A percentile compares a stretch with the other conserved stretches of the same genome.
Conservation (phyloP, 2,113 vertebrate genomes). For the Centropus unirufus region DNA sequence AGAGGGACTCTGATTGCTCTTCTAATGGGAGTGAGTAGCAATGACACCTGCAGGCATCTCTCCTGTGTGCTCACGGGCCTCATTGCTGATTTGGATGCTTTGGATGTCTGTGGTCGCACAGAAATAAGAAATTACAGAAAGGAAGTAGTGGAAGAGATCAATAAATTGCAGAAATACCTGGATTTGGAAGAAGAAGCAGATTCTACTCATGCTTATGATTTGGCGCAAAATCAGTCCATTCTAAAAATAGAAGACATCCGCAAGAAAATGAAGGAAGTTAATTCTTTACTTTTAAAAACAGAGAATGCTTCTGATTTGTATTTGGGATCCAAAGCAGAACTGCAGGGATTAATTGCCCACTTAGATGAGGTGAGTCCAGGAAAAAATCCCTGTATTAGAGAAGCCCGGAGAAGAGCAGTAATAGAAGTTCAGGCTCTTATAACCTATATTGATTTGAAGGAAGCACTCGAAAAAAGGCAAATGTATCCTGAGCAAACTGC, state of each 20-base stretch:
- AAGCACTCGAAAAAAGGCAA: conserved; percentile 81
- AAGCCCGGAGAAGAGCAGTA: conserved; percentile 91
- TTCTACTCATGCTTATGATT: conserved; percentile 85
- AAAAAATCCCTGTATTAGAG: conserved; percentile 94
- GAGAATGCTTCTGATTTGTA: conserved; percentile 81
- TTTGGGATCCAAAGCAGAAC: conserved; percentile 86
- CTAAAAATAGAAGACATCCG: conserved; percentile 91
- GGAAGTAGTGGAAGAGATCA: conserved; percentile 96
- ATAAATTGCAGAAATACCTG: conserved; percentile 89
- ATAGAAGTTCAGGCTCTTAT: conserved; percentile 92
- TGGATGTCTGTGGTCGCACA: conserved; percentile 89
- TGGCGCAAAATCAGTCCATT: conserved; percentile 93
- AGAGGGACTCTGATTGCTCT: conserved; percentile 90
- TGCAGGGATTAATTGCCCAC: conserved; percentile 88
- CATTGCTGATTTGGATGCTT: conserved; percentile 91
- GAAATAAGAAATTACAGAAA: conserved; percentile 93
- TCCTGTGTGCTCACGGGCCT: conserved; percentile 92
- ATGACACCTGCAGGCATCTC: conserved; percentile 91
- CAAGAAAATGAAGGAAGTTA: conserved; percentile 83
- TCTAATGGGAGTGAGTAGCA: conserved; percentile 88
- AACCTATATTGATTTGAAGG: conserved; percentile 90
- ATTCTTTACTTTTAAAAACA: conserved; percentile 83
- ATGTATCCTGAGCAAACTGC: conserved; percentile 67
- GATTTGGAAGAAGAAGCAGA: conserved; percentile 94
- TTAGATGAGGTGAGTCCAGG: conserved; percentile 92